These are phyloP conservation scores for Hydrochoerus hydrochaeris DNA, from an alignment of 2,113 vertebrate species.

Conservation along the genomic window DNA sequence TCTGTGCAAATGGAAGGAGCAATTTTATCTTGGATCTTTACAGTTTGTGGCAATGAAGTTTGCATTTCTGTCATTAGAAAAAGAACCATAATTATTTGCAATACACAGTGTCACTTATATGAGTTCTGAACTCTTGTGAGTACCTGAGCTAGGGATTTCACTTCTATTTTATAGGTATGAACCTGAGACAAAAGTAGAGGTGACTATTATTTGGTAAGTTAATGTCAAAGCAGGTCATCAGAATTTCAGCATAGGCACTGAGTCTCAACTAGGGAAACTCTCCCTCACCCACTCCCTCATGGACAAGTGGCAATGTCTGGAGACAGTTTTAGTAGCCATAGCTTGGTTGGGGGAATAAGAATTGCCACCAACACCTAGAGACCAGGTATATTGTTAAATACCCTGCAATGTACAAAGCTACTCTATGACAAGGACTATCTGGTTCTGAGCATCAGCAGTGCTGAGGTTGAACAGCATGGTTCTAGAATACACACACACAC, in stretches of 20 bases:
- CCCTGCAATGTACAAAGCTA: not conserved
- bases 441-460: not conserved
- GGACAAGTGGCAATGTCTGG: not conserved
- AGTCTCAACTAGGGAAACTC: not conserved
- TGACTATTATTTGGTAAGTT: not conserved
- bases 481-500: not conserved
- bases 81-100: not conserved
- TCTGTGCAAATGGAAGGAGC: not conserved
- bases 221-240: not conserved
- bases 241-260: not conserved
- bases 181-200: not conserved
- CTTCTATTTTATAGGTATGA: conserved; percentile 11
- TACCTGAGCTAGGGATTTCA: not conserved
- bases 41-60: not conserved
- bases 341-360: not conserved
- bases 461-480: not conserved
- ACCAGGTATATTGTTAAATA: not conserved
- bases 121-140: not conserved
- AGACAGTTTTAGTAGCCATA: not conserved
- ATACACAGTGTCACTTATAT: not conserved
- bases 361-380: not conserved
- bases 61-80: not conserved
- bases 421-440: not conserved
- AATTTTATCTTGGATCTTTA: not conserved
- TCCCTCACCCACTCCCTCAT: not conserved